Evolutionary conservation across 2,113 vertebrate genomes (phyloP), one percentile per base, ranked within the genome.

Genomic region (Spilogale gracilis): DNA sequence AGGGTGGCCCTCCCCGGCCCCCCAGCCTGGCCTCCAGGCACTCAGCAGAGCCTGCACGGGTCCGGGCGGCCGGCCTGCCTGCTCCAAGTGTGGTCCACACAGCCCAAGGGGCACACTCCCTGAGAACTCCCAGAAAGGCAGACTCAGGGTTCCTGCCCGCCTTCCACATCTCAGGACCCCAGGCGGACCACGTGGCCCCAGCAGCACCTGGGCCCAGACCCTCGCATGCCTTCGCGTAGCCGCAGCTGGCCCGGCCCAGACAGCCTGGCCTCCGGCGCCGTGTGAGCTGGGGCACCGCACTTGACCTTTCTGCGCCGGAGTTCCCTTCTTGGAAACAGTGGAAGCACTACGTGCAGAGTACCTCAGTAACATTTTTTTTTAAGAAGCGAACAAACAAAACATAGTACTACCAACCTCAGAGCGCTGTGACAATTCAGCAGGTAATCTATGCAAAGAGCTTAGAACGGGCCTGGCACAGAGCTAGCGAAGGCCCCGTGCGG

Each of bases 101-200:
- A 30, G 25, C 82, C 38, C 52, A 17, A 52, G 8, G 7, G 5
- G 5, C 63, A 10, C 16, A 9, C 7, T 27, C 54, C 17, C 56
- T 6, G 25, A n/a, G 27, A 60, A n/a, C 48, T 27, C 52, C 38
- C 32, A 10, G 73, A 50, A 18, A 45, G 8, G 30, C 20, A 58
- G 38, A 48, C 14, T 3, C 27, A 3, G 18, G 83, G 67, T 27
- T 1, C 20, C 18, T 10, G 8, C 50, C 50, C 6, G 17, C 27
- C 56, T 30, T 20, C 71, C 11, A 17, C 45, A n/a, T n/a, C n/a
- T 74, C 16, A 9, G 32, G 23, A 10, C 4, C 58, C 63, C 52
- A 5, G 21, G 14, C 1, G 16, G 43, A 8, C 0, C 1, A 0
- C 0, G 6, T 2, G 9, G 56, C 17, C 23, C 12, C 54, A 4